These are phyloP conservation scores for Acrocephalus scirpaceus DNA, from an alignment of 2,797 vertebrate genomes.

Conservation along the genomic window DNA sequence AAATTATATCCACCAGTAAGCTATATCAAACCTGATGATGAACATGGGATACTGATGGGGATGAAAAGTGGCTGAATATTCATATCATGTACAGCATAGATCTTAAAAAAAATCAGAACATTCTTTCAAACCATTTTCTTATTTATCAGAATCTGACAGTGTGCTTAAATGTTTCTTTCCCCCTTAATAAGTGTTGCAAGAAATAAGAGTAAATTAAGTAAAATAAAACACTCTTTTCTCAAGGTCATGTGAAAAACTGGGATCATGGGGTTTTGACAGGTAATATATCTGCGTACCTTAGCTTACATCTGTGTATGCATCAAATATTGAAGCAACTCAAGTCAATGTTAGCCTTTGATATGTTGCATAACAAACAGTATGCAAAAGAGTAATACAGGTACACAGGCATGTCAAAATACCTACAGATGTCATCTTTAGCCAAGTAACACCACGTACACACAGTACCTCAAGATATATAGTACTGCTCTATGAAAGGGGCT, in stretches of 20 bases:
- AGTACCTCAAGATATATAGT: neutral
- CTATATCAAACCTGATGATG: neutral
- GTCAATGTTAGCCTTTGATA: neutral
- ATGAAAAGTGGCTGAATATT: neutral
- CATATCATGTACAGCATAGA: neutral
- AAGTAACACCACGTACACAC: neutral
- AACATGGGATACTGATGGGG: neutral
- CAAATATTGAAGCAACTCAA: neutral
- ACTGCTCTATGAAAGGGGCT: neutral
- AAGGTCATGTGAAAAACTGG: neutral
- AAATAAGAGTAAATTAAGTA: neutral
- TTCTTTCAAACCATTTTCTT: neutral
- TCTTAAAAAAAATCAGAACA: neutral
- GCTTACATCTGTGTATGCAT: neutral
- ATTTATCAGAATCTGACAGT: neutral
- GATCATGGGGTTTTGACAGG: neutral
- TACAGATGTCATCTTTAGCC: neutral
- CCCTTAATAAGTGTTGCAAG: neutral
- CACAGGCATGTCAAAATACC: neutral
- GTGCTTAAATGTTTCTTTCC: neutral
- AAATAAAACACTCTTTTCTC: neutral
- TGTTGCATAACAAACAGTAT: neutral
- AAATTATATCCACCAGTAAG: neutral
- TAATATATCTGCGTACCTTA: neutral
- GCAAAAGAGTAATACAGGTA: neutral